phyloP scores from a whole-genome alignment of 2,888 invertebrate genomes.

The Neocrepidodera transversa region DNA sequence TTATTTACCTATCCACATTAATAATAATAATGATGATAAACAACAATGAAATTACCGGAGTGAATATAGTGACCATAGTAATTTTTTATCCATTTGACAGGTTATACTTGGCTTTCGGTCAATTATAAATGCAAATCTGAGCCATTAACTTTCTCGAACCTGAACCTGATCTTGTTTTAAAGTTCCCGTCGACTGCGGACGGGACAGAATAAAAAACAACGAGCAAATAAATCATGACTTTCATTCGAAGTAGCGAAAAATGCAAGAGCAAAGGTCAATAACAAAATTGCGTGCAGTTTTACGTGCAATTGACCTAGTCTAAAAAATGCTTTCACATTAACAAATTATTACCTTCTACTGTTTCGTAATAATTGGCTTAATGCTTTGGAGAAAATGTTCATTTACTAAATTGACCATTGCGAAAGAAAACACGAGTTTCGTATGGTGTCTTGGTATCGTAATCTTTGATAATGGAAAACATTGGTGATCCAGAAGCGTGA shows the following conservation, averaged over 20 bases:
- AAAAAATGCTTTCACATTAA: constrained; percentile 9
- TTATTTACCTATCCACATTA: no score
- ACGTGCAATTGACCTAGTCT: constrained; percentile 14
- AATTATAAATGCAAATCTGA: neutral
- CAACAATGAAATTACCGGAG: no score
- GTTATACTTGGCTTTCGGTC: neutral
- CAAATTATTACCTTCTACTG: constrained; percentile 2
- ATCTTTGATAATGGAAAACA: no score
- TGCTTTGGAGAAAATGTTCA: neutral
- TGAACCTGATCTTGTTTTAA: constrained; percentile 9
- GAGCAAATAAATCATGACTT: neutral
- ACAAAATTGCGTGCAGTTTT: constrained; percentile 1
- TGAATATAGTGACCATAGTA: no score
- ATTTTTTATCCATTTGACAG: neutral
- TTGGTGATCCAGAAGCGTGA: no score
- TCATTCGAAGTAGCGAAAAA: constrained; percentile 2
- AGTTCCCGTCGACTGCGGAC: neutral
- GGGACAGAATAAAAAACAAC: constrained; percentile 2
- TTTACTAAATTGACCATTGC: neutral
- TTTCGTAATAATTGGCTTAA: constrained; percentile 5
- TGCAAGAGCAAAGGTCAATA: constrained; percentile 10
- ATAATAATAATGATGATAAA: no score
- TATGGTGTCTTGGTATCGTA: no score
- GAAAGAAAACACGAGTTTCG: neutral
- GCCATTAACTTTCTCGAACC: constrained; percentile 15